These are phyloP conservation scores for Pollicipes pollicipes DNA, from an alignment of 1,140 invertebrate species.

Conservation along the genomic window DNA sequence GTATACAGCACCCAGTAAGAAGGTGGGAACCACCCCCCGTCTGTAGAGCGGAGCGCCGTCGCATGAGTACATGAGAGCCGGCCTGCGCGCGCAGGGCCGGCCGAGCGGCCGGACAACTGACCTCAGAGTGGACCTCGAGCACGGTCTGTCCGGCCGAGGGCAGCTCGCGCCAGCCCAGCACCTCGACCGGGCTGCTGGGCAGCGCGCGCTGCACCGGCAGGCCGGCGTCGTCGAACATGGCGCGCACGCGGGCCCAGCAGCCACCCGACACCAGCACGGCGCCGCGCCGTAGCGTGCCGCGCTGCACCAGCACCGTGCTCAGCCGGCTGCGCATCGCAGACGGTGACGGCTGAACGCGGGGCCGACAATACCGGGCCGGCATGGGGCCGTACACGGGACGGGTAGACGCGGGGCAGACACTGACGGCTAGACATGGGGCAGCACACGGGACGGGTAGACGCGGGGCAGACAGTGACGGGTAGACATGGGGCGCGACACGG, in stretches of 20 bases:
- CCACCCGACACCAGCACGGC: slow-evolving; percentile 61
- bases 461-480: background rate
- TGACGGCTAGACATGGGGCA: background rate
- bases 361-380: background rate
- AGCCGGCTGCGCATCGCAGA: background rate
- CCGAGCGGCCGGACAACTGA: slow-evolving; percentile 16
- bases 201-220: slow-evolving; percentile 42
- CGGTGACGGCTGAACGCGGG: background rate
- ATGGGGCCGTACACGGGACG: background rate
- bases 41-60: background rate
- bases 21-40: too few relatives aligned
- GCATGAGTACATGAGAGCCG: too few relatives aligned
- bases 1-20: too few relatives aligned
- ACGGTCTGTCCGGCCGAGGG: slow-evolving; percentile 73
- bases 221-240: slow-evolving; percentile 66
- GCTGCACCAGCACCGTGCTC: slow-evolving; percentile 45
- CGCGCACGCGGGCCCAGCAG: slow-evolving; percentile 60
- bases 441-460: background rate
- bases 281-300: slow-evolving; percentile 69
- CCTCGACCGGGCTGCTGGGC: slow-evolving; percentile 65
- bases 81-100: too few relatives aligned
- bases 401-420: too few relatives aligned
- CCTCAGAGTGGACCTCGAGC: slow-evolving; percentile 59
- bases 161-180: slow-evolving; percentile 72
- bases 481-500: background rate